These are phyloP conservation scores for Drosophila parabipectinata DNA, from an alignment of 1,140 invertebrate species.

Conservation along the genomic window DNA sequence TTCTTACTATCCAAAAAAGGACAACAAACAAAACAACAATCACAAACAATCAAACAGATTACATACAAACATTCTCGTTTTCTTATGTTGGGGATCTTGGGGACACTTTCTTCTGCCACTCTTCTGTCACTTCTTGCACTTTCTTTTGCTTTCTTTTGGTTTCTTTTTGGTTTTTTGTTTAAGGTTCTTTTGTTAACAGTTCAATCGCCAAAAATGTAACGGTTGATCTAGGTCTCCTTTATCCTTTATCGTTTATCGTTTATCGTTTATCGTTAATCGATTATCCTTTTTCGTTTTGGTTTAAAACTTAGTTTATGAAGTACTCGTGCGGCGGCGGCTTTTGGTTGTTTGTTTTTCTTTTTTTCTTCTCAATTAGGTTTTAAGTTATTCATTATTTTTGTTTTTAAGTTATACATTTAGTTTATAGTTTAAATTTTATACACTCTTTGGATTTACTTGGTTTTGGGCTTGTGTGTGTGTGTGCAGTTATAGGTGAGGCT, in stretches of 20 bases:
- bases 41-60: conserved; percentile 55
- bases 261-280: conserved; percentile 2
- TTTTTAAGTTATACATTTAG: conserved; percentile 28
- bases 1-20: conserved; percentile 50
- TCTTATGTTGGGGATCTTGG: background rate
- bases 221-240: conserved; percentile 30
- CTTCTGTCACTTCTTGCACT: background rate
- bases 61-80: conserved; percentile 36
- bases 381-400: conserved; percentile 17
- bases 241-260: conserved; percentile 5
- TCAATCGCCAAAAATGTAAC: conserved; percentile 63
- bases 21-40: conserved; percentile 48
- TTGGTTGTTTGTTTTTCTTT: conserved; percentile 4
- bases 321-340: conserved; percentile 32
- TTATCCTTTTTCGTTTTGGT: conserved; percentile 2
- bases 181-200: conserved; percentile 53
- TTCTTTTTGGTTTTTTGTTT: background rate
- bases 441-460: conserved; percentile 40
- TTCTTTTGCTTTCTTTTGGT: background rate
- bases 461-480: conserved; percentile 16
- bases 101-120: background rate
- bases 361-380: background rate
- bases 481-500: conserved; percentile 35
- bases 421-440: conserved; percentile 60
- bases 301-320: conserved; percentile 50